phyloP scores from a whole-genome alignment of 2,797 vertebrate genomes.

The Morus bassanus region DNA sequence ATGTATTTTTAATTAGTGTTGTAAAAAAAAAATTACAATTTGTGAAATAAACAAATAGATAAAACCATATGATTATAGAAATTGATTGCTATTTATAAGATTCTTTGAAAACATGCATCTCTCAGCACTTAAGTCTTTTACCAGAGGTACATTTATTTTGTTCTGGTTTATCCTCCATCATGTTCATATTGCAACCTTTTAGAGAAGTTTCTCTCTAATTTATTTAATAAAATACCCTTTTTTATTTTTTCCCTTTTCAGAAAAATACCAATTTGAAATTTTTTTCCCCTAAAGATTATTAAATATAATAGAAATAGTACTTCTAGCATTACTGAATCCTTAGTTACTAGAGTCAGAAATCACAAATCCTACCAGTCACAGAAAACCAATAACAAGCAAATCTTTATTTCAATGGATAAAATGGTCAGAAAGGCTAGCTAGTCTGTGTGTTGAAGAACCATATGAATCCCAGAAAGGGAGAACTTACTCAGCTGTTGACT shows the following conservation, averaged over 20 bases:
- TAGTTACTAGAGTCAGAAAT: background rate
- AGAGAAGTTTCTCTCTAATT: background rate
- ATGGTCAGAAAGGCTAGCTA: background rate
- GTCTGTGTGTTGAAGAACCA: background rate
- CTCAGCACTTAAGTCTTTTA: background rate
- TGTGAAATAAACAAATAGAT: background rate
- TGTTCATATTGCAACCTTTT: background rate
- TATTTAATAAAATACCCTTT: background rate
- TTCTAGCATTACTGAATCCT: background rate
- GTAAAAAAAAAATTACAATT: background rate
- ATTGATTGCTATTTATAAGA: background rate
- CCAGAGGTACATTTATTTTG: background rate
- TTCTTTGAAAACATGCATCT: background rate
- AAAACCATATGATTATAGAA: background rate
- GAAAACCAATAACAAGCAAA: background rate
- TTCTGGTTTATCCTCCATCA: background rate
- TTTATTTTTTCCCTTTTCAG: background rate
- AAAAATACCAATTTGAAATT: background rate
- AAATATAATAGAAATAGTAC: background rate
- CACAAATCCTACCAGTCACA: background rate
- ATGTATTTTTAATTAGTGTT: background rate
- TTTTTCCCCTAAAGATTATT: background rate
- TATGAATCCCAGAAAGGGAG: background rate
- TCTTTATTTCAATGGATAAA: background rate
- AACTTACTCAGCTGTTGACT: background rate